These are phyloP conservation scores for Periophthalmus magnuspinnatus DNA, from an alignment of 2,797 vertebrate species.

Conservation along the genomic window DNA sequence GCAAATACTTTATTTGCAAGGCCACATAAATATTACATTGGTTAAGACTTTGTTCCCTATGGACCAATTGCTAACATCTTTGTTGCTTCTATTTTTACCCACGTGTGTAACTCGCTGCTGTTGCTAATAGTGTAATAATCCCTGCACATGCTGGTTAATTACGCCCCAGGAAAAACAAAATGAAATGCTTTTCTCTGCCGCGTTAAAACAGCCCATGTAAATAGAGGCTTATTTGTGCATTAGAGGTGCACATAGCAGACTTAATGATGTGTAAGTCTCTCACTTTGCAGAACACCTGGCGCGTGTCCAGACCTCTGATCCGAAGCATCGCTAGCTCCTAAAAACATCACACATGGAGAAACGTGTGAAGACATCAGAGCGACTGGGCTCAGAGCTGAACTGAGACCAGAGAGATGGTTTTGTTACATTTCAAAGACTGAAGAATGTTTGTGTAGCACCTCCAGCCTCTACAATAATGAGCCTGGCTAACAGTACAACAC, in stretches of 20 bases:
- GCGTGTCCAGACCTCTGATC: constrained; percentile 49
- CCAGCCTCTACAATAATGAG: constrained; percentile 44
- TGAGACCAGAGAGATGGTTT: constrained; percentile 20
- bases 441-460: constrained; percentile 20
- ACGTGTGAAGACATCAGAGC: constrained; percentile 27
- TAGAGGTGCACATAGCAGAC: constrained; percentile 29
- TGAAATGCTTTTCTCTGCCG: constrained; percentile 43
- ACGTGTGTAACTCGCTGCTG: constrained; percentile 23
- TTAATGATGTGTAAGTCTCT: constrained; percentile 61
- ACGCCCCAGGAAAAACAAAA: constrained; percentile 55
- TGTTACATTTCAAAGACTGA: constrained; percentile 17
- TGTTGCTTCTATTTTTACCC: constrained; percentile 26
- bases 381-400: constrained; percentile 17
- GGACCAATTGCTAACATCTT: not conserved
- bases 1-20: not conserved
- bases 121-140: constrained; percentile 47
- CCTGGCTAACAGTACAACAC: constrained; percentile 24
- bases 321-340: constrained; percentile 20
- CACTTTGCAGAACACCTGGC: constrained; percentile 54
- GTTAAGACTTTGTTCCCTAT: not conserved
- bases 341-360: constrained; percentile 27
- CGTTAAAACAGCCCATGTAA: constrained; percentile 37
- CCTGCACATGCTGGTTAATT: constrained; percentile 58
- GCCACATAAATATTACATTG: not conserved
- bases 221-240: constrained; percentile 39